These are phyloP conservation scores for Dinocampus coccinellae DNA, from an alignment of 2,888 invertebrate species.

Conservation along the genomic window DNA sequence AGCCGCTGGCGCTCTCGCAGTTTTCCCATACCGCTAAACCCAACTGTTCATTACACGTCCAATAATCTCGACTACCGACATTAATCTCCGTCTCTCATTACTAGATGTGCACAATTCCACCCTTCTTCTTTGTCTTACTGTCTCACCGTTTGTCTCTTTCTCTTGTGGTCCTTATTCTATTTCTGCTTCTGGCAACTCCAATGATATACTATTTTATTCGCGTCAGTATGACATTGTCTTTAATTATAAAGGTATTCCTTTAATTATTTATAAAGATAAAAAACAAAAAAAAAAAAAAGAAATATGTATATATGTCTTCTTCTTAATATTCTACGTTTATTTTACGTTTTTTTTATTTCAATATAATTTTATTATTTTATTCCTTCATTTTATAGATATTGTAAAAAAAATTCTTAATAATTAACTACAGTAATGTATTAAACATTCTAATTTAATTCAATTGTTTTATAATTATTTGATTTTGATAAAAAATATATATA, in stretches of 20 bases:
- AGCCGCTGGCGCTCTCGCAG: background rate
- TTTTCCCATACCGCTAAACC: background rate
- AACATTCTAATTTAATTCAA: too few species aligned
- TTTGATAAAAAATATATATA: too few species aligned
- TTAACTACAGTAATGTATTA: too few species aligned
- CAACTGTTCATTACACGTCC: constrained; percentile 44
- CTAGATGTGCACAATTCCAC: constrained; percentile 35
- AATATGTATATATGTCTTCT: too few species aligned
- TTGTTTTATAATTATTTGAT: too few species aligned
- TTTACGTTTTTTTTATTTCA: too few species aligned
- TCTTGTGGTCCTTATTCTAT: background rate
- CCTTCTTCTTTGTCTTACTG: background rate
- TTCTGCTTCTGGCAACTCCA: constrained; percentile 3
- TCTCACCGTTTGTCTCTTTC: constrained; percentile 1
- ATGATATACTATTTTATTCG: background rate
- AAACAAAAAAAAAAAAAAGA: too few species aligned
- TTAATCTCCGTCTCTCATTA: constrained; percentile 43
- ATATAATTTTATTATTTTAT: too few species aligned
- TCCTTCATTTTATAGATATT: too few species aligned
- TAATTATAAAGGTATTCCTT: background rate
- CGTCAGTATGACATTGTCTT: background rate
- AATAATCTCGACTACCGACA: constrained; percentile 37
- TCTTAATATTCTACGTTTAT: too few species aligned
- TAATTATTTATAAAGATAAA: background rate
- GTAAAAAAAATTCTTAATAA: too few species aligned